Evolutionary conservation across 1,140 invertebrate genomes (phyloP).

Genomic region (Helicoverpa zea): DNA sequence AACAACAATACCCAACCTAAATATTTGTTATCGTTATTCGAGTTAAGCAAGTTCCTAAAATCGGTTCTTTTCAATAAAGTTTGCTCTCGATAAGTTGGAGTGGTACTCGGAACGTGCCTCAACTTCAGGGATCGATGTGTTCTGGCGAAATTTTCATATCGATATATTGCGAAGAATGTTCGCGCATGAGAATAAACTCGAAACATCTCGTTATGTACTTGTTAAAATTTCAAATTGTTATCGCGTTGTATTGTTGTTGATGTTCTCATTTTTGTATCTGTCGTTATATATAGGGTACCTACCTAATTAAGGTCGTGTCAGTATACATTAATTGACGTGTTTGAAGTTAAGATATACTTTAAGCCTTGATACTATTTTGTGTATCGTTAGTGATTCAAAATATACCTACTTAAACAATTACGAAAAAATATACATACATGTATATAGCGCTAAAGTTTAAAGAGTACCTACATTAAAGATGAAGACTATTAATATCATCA

Average conservation of each 20-base stretch:
- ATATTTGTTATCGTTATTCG: slow-evolving; percentile 29
- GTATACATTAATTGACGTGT: no score
- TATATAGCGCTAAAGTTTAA: no score
- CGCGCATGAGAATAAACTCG: slow-evolving; percentile 6
- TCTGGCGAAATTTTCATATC: slow-evolving; percentile 29
- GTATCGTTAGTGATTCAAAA: no score
- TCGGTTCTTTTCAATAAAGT: slow-evolving; percentile 45
- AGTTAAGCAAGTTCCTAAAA: slow-evolving; percentile 34
- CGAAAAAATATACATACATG: no score
- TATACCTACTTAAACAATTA: no score
- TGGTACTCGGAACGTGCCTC: slow-evolving; percentile 29
- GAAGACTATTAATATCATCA: no score
- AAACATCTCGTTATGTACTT: slow-evolving; percentile 24
- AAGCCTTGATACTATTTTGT: no score
- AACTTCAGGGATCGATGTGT: slow-evolving; percentile 31
- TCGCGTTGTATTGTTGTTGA: not conserved
- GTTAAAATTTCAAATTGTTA: slow-evolving; percentile 13
- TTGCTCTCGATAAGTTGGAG: slow-evolving; percentile 17
- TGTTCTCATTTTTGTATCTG: slow-evolving; percentile 3
- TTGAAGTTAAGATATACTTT: no score
- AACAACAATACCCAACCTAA: slow-evolving; percentile 31
- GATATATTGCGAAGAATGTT: slow-evolving; percentile 24
- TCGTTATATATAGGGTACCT: not conserved
- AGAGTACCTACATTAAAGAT: no score
- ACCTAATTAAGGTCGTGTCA: no score